Conservation (phyloP, 2,888 invertebrate species). For the Holacanthella duospinosa region DNA sequence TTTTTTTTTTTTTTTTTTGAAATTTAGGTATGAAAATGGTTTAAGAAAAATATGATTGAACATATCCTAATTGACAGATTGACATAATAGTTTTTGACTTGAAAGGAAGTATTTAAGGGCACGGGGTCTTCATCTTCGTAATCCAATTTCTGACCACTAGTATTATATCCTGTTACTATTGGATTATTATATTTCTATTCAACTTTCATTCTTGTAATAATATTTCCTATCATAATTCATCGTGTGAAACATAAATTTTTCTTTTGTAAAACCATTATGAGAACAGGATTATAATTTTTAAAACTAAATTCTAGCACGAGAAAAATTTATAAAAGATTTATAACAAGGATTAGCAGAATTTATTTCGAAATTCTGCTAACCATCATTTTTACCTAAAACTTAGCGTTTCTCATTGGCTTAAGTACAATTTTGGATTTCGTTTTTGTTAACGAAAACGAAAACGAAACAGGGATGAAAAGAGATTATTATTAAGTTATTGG, state of each 20-base stretch:
- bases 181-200: too few species aligned
- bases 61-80: not conserved
- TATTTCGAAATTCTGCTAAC: too few species aligned
- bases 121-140: not conserved
- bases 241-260: not conserved
- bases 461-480: too few species aligned
- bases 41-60: not conserved
- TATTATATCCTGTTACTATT: not conserved
- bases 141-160: not conserved
- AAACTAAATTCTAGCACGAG: too few species aligned
- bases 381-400: too few species aligned
- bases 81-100: not conserved
- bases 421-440: too few species aligned
- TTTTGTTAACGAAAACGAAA: too few species aligned
- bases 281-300: not conserved
- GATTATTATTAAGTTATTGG: too few species aligned
- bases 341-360: too few species aligned
- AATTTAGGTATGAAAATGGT: not conserved
- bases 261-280: not conserved
- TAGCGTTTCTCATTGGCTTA: too few species aligned
- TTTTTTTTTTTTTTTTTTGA: not conserved
- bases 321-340: too few species aligned
- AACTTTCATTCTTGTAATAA: not conserved
- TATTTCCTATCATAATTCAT: not conserved
- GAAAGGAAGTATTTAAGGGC: not conserved